These are phyloP conservation scores for Onychomys torridus DNA, from an alignment of 2,797 vertebrate genomes.

Conservation along the genomic window DNA sequence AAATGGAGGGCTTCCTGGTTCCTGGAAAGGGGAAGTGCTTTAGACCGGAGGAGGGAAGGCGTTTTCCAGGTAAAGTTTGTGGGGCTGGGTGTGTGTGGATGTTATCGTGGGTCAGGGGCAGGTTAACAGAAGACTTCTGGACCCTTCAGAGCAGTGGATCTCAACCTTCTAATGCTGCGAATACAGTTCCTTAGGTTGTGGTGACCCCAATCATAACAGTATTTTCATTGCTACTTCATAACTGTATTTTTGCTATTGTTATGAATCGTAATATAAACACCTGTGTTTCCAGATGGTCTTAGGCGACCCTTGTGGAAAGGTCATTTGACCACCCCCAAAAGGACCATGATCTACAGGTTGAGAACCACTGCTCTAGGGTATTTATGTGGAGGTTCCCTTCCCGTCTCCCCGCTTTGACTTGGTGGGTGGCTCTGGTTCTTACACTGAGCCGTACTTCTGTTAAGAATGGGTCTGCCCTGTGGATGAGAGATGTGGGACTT, in stretches of 20 bases:
- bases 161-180: background rate
- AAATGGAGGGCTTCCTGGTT: background rate
- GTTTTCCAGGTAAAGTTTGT: background rate
- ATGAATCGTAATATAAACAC: background rate
- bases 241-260: background rate
- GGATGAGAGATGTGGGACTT: background rate
- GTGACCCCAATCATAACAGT: background rate
- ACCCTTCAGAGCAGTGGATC: background rate
- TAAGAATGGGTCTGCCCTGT: background rate
- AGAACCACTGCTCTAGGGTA: background rate
- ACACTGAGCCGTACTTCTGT: constrained; percentile 12
- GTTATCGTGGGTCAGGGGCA: accelerated
- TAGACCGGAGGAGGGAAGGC: background rate
- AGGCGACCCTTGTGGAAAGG: background rate
- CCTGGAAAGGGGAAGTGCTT: background rate
- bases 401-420: background rate
- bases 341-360: no score
- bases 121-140: background rate
- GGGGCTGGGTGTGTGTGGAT: background rate
- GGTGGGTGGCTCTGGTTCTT: background rate
- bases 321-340: background rate
- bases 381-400: background rate
- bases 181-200: background rate
- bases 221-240: background rate
- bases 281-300: background rate